Evolutionary conservation across 2,888 invertebrate species (phyloP).

Genomic region (Tortrix viridana): DNA sequence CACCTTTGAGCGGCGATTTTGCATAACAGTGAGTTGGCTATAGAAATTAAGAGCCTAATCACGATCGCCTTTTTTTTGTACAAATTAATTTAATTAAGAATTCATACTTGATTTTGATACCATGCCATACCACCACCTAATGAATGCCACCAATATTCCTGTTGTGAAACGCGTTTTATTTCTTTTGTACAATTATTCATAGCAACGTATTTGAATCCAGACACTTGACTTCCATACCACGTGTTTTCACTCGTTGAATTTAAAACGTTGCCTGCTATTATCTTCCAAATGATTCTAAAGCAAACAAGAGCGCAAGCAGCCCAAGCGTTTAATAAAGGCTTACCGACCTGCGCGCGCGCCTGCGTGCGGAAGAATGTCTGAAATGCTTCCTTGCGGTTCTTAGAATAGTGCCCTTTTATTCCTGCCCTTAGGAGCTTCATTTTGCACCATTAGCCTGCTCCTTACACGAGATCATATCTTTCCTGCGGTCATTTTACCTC

Average conservation of each 20-base stretch:
- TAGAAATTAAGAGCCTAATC: not conserved
- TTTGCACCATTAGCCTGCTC: conserved; percentile 33
- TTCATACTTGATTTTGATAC: conserved; percentile 1
- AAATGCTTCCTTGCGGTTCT: conserved; percentile 61
- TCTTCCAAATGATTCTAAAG: conserved; percentile 15
- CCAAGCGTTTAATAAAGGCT: conserved; percentile 26
- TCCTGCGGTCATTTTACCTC: conserved; percentile 9
- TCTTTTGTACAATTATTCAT: too few relatives aligned
- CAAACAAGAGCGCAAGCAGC: conserved; percentile 2
- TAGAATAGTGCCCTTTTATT: conserved; percentile 57
- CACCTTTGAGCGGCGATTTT: conserved; percentile 6
- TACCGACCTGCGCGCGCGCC: conserved; percentile 46
- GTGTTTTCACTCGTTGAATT: conserved; percentile 2
- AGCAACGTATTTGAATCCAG: not conserved
- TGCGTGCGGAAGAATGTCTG: conserved; percentile 50
- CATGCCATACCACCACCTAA: not conserved
- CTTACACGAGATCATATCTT: conserved; percentile 32
- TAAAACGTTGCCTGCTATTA: conserved; percentile 1
- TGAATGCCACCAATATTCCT: not conserved
- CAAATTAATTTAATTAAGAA: conserved; percentile 19
- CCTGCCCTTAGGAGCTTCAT: conserved; percentile 44
- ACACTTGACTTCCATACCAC: not conserved
- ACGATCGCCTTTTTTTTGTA: conserved; percentile 1
- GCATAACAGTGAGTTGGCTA: conserved; percentile 16
- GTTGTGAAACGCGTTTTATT: too few relatives aligned